phyloP scores from a whole-genome alignment of 1,140 invertebrate genomes.

The Achroia grisella region DNA sequence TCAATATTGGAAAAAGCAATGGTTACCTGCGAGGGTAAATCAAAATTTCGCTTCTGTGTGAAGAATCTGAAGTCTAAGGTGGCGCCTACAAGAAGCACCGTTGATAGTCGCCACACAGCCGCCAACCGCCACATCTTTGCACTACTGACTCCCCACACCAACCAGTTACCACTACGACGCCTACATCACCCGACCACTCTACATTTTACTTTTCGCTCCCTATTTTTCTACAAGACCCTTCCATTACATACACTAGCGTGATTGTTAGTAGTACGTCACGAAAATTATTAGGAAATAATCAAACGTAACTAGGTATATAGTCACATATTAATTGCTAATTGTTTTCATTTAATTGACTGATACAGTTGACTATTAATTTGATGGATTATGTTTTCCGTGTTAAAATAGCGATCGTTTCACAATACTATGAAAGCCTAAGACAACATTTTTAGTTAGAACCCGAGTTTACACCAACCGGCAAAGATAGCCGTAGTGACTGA shows the following conservation, averaged over 20 bases:
- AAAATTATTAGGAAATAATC: neutral
- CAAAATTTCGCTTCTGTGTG: constrained; percentile 9
- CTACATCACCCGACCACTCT: neutral
- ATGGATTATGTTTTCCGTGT: too few relatives aligned
- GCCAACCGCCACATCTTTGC: constrained; percentile 39
- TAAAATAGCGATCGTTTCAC: too few relatives aligned
- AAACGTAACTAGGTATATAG: too few relatives aligned
- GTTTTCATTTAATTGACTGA: too few relatives aligned
- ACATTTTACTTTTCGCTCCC: constrained; percentile 8
- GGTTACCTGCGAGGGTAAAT: constrained; percentile 14
- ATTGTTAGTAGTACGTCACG: constrained; percentile 6
- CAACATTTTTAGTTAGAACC: too few relatives aligned
- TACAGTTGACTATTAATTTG: too few relatives aligned
- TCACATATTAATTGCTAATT: too few relatives aligned
- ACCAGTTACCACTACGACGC: constrained; percentile 3
- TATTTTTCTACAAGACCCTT: neutral
- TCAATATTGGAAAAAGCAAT: too few relatives aligned
- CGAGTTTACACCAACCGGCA: too few relatives aligned
- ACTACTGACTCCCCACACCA: constrained; percentile 10
- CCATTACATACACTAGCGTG: constrained; percentile 3
- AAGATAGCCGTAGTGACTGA: too few relatives aligned
- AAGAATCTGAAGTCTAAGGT: constrained; percentile 31
- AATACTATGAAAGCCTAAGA: too few relatives aligned
- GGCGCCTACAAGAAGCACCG: constrained; percentile 19
- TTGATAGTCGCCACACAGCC: constrained; percentile 24